Conservation (phyloP, 2,797 vertebrate genomes). For the Mareca strepera region DNA sequence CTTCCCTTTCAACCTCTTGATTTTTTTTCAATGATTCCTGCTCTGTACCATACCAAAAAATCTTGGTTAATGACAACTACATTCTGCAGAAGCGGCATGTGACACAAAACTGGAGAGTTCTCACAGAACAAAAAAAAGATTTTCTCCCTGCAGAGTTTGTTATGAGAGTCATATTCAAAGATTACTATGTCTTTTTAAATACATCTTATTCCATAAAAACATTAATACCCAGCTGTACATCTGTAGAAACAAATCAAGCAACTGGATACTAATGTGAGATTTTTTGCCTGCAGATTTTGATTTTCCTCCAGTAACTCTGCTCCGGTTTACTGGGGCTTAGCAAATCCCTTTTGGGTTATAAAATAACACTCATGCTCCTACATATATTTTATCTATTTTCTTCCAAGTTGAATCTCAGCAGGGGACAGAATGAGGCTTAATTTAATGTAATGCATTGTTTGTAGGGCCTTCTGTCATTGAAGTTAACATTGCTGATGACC, state of each 20-base stretch:
- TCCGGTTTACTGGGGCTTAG: neutral
- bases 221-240: neutral
- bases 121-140: neutral
- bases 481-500: neutral
- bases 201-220: neutral
- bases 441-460: neutral
- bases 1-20: neutral
- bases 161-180: neutral
- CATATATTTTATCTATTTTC: neutral
- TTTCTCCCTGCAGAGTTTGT: neutral
- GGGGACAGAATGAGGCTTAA: neutral
- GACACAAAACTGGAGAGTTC: neutral
- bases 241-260: neutral
- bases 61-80: neutral
- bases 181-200: neutral
- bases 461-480: neutral
- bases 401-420: neutral
- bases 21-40: neutral
- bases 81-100: neutral
- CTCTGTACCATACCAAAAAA: neutral
- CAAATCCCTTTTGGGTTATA: neutral
- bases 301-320: neutral
- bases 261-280: neutral
- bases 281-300: neutral
- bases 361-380: neutral